Evolutionary conservation across 1,140 invertebrate species (phyloP).

Genomic region (Cardiocondyla obscurior): DNA sequence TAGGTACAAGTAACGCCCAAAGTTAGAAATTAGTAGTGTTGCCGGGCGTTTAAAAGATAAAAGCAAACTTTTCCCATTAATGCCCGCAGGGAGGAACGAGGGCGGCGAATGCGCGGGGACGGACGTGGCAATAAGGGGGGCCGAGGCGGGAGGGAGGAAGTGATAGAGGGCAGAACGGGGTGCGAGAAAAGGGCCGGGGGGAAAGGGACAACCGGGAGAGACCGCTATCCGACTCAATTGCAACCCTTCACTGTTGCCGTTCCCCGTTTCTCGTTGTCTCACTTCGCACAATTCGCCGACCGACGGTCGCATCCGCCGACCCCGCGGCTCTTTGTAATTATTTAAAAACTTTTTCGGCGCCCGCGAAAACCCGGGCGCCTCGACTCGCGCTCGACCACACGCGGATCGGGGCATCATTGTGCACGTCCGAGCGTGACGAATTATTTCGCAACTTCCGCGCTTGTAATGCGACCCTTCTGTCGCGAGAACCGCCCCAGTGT

Average conservation of each 20-base stretch:
- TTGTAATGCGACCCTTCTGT: conserved; percentile 29
- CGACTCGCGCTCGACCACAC: conserved; percentile 14
- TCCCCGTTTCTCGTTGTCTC: conserved; percentile 1
- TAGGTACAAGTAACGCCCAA: conserved; percentile 80
- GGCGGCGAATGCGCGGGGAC: conserved; percentile 36
- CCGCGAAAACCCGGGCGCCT: conserved; percentile 31
- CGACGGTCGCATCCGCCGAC: conserved; percentile 18
- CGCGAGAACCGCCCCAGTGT: not conserved
- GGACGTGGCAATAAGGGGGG: not conserved
- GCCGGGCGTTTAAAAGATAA: conserved; percentile 84
- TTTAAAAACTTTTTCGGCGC: conserved; percentile 82
- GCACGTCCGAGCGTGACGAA: conserved; percentile 53
- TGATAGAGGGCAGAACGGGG: conserved; percentile 16
- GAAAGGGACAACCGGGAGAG: conserved; percentile 30
- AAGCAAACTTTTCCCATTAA: conserved; percentile 84
- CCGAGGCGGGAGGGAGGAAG: not conserved
- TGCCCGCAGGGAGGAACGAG: conserved; percentile 73
- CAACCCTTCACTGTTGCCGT: conserved; percentile 67
- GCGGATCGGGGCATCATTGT: conserved; percentile 62
- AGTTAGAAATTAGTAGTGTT: conserved; percentile 84
- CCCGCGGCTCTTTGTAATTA: conserved; percentile 78
- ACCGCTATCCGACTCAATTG: conserved; percentile 77
- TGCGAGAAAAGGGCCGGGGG: conserved; percentile 2
- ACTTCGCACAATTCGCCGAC: not conserved
- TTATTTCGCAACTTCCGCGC: conserved; percentile 57